Base-by-base conservation (phyloP, 2,888 invertebrate genomes). In the Vanessa cardui region DNA sequence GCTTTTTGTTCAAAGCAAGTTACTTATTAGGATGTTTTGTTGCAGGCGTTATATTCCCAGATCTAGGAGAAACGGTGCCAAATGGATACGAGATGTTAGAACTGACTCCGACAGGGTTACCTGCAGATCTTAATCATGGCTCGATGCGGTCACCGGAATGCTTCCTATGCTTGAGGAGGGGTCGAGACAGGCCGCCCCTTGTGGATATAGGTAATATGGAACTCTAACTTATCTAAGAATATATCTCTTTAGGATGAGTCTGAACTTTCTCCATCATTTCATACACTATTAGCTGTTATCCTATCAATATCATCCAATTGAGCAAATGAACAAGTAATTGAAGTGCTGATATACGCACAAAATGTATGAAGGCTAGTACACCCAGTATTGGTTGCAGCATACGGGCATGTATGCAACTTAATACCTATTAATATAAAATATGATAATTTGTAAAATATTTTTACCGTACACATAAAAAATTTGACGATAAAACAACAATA, bases 71-170 rank as follows among this genome's bases (percentile, higher is more conserved):
- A 90, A 94, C 93, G 44, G 94, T 96, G 64, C 98, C 98, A 0
- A 94, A 95, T 72, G 98, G 95, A 26, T 98, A 94, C 84, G 95
- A 95, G 73, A 88, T 96, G 50, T 80, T 96, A 58, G 96, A 96
- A 74, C 88, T 94, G 63, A 99, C 99, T 4, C 98, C 98, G 49
- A 94, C 96, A 60, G 97, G 99, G 0, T 93, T 97, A 75, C 96
- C 96, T 26, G 99, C 99, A 0, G 98, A 99, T 89, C 94, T 99
- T 72, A 99, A 99, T 89, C 98, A 99, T 95, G 99, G 99, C 45
- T 99, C 98, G 76, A 94, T 99, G 80, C 95, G 99, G 52, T 97
- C 98, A 69, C 96, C 97, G 7, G 98, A 98, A 84, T 98, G 99
- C 85, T 99, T 95, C 87, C 94, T 99, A 66, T 99, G 99, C 88